Conservation (phyloP, 2,888 invertebrate species). For the Lypha dubia region DNA sequence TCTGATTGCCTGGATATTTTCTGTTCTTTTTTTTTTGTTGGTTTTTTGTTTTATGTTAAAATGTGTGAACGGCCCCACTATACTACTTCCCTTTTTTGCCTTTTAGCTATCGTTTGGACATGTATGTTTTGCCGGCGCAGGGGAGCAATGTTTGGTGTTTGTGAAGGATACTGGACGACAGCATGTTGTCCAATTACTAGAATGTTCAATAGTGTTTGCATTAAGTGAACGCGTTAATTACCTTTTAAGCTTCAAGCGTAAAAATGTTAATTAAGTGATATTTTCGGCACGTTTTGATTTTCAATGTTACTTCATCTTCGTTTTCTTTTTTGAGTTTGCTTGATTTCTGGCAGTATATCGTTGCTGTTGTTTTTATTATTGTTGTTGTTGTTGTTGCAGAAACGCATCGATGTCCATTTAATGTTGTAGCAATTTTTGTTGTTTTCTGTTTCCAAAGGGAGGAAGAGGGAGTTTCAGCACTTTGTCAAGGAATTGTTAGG, state of each 20-base stretch:
- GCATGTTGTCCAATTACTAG: slow-evolving; percentile 82
- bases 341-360: slow-evolving; percentile 37
- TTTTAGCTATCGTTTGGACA: slow-evolving; percentile 57
- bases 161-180: slow-evolving; percentile 67
- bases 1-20: slow-evolving; percentile 28
- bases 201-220: slow-evolving; percentile 83
- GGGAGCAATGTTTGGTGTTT: slow-evolving; percentile 11
- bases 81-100: slow-evolving; percentile 54
- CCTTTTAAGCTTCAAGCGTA: slow-evolving; percentile 78
- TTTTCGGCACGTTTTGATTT: slow-evolving; percentile 79
- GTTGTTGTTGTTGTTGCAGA: slow-evolving; percentile 72
- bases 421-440: slow-evolving; percentile 52
- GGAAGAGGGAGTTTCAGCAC: no score
- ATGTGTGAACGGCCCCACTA: background rate
- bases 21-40: slow-evolving; percentile 1
- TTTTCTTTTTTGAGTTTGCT: slow-evolving; percentile 25
- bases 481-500: slow-evolving; percentile 66
- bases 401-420: slow-evolving; percentile 53
- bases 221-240: slow-evolving; percentile 83
- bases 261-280: slow-evolving; percentile 83
- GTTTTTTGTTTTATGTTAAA: slow-evolving; percentile 19
- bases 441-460: slow-evolving; percentile 21
- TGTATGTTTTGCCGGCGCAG: slow-evolving; percentile 23
- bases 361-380: slow-evolving; percentile 60
- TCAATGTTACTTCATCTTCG: slow-evolving; percentile 55